These are phyloP conservation scores for Seriola rivoliana DNA, from an alignment of 2,113 vertebrate genomes.

Conservation along the genomic window DNA sequence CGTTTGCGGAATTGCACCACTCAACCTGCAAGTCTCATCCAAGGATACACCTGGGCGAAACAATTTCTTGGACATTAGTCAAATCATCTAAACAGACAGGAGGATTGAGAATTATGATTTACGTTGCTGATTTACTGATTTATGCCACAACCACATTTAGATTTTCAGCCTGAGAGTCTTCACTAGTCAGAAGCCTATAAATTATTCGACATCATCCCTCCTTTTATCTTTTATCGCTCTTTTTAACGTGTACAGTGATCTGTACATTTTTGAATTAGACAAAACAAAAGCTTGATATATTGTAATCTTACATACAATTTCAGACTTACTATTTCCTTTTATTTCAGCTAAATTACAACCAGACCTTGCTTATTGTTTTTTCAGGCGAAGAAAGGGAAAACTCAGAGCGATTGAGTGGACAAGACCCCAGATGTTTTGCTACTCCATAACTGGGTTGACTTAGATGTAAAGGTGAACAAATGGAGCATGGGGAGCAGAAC, in stretches of 20 bases:
- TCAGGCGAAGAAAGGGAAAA: constrained; percentile 31
- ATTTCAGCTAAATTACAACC: constrained; percentile 9
- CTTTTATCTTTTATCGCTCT: neutral
- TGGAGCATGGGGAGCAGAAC: constrained; percentile 37
- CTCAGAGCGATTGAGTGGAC: constrained; percentile 19
- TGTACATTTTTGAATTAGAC: too few relatives aligned
- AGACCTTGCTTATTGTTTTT: constrained; percentile 26
- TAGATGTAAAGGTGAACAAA: constrained; percentile 61
- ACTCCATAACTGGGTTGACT: constrained; percentile 47
- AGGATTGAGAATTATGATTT: constrained; percentile 33
- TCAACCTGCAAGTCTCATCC: constrained; percentile 51
- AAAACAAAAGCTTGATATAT: too few relatives aligned
- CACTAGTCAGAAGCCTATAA: neutral
- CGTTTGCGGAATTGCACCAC: constrained; percentile 49
- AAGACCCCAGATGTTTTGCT: constrained; percentile 38
- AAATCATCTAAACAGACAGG: constrained; percentile 41
- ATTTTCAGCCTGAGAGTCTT: neutral
- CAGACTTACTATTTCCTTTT: constrained; percentile 10
- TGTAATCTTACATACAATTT: neutral
- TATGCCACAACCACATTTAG: constrained; percentile 3
- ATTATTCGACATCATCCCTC: neutral
- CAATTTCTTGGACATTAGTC: constrained; percentile 60
- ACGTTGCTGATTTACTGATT: neutral
- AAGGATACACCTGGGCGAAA: constrained; percentile 45
- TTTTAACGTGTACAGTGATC: too few relatives aligned